Percentiles rank a stretch among this genome's conserved stretches.
Conservation (phyloP, 2,113 vertebrate species). For the Tilapia sparmanii region DNA sequence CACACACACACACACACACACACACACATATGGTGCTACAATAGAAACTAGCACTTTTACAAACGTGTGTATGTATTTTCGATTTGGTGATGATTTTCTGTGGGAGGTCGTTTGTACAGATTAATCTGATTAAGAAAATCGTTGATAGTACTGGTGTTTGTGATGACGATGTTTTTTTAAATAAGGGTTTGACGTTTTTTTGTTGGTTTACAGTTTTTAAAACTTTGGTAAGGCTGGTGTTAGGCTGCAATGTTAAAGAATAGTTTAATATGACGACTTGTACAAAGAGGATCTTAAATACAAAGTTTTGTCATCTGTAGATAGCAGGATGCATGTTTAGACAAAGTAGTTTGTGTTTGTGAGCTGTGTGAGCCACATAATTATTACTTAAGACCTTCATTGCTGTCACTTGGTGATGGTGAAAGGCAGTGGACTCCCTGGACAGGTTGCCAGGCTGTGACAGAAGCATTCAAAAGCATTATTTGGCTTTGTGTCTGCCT, state of each 20-base stretch:
- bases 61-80: accelerated
- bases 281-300: not conserved
- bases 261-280: not conserved
- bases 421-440: not conserved
- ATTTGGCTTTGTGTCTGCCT: not conserved
- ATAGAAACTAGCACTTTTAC: not conserved
- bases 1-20: not conserved
- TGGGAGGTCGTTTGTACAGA: not conserved
- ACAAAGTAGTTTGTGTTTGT: not conserved
- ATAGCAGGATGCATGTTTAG: too few relatives aligned
- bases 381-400: not conserved
- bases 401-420: not conserved
- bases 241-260: not conserved
- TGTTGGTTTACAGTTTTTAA: not conserved
- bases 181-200: not conserved
- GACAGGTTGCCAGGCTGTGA: not conserved
- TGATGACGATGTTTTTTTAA: not conserved
- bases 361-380: not conserved
- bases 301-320: not conserved
- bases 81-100: not conserved
- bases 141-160: accelerated
- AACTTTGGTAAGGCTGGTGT: not conserved
- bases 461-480: not conserved
- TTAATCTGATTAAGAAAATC: not conserved
- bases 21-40: too few relatives aligned